phyloP scores from a whole-genome alignment of 2,797 vertebrate genomes.

The Tenualosa thibaudeaui region DNA sequence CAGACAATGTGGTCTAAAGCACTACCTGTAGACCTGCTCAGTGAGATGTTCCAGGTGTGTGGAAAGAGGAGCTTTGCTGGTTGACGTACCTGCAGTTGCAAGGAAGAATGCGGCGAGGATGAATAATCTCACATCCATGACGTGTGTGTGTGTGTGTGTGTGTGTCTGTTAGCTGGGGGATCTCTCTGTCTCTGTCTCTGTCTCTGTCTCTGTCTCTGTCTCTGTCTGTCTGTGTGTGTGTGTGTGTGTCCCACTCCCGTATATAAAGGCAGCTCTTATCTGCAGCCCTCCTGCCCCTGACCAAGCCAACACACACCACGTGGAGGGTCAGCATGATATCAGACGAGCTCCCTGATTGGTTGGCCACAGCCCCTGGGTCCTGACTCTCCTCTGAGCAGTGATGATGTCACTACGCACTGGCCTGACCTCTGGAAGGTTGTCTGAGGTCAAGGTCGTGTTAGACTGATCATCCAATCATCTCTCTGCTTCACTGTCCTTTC shows the following conservation, averaged over 20 bases:
- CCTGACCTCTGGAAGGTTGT: neutral
- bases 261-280: conserved; percentile 80
- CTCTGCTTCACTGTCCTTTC: no score
- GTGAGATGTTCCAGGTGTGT: no score
- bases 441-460: neutral
- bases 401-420: conserved; percentile 13
- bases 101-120: conserved; percentile 61
- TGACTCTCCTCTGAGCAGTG: conserved; percentile 31
- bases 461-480: neutral
- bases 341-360: conserved; percentile 32
- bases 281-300: conserved; percentile 60
- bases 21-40: no score
- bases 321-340: conserved; percentile 72
- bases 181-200: no score
- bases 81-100: conserved; percentile 66
- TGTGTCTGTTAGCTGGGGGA: no score
- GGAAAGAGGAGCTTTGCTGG: neutral
- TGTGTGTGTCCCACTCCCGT: conserved; percentile 30
- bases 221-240: no score
- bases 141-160: no score
- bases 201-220: no score
- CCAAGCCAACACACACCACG: conserved; percentile 77
- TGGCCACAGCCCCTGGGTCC: neutral
- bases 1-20: no score
- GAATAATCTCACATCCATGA: conserved; percentile 62